Percentiles rank a stretch among this genome's conserved stretches.
Evolutionary conservation across 2,888 invertebrate genomes (phyloP).

Genomic region (Ametastegia equiseti): DNA sequence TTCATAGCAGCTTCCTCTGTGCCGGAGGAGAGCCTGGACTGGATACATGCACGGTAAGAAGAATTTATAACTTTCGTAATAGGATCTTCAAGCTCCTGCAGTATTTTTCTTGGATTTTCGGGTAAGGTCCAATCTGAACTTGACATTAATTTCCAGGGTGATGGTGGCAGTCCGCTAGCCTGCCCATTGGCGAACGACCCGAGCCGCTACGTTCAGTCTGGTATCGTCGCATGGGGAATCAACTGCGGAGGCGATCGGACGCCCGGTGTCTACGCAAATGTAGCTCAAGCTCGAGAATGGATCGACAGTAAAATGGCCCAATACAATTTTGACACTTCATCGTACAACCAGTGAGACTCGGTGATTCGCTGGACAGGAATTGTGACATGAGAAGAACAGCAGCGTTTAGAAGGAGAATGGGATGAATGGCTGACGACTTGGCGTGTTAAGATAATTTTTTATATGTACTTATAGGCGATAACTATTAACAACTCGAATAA

Average conservation of each 20-base stretch:
- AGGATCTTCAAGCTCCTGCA: not conserved
- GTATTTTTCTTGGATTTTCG: not conserved
- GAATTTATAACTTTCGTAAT: not conserved
- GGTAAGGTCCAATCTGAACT: not conserved
- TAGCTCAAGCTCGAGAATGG: slow-evolving; percentile 83
- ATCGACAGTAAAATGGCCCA: slow-evolving; percentile 80
- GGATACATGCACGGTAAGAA: slow-evolving; percentile 82
- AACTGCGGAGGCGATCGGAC: slow-evolving; percentile 83
- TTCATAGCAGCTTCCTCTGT: slow-evolving; percentile 86
- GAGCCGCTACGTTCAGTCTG: slow-evolving; percentile 78
- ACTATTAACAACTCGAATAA: not conserved
- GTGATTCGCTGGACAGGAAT: no score
- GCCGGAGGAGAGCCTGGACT: slow-evolving; percentile 87
- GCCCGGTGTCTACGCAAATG: slow-evolving; percentile 87
- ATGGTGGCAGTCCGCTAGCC: slow-evolving; percentile 89
- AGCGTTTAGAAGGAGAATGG: not conserved
- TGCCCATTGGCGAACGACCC: slow-evolving; percentile 81
- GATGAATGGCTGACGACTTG: not conserved
- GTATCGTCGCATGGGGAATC: slow-evolving; percentile 90
- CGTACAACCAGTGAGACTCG: no score
- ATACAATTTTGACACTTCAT: slow-evolving; percentile 75
- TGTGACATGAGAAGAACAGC: not conserved
- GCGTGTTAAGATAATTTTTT: not conserved
- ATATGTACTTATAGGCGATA: not conserved
- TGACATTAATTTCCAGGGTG: slow-evolving; percentile 75